Percentiles rank a stretch among this genome's conserved stretches.
These are phyloP conservation scores for Pyrochroa serraticornis DNA, from an alignment of 2,888 invertebrate genomes.

Conservation along the genomic window DNA sequence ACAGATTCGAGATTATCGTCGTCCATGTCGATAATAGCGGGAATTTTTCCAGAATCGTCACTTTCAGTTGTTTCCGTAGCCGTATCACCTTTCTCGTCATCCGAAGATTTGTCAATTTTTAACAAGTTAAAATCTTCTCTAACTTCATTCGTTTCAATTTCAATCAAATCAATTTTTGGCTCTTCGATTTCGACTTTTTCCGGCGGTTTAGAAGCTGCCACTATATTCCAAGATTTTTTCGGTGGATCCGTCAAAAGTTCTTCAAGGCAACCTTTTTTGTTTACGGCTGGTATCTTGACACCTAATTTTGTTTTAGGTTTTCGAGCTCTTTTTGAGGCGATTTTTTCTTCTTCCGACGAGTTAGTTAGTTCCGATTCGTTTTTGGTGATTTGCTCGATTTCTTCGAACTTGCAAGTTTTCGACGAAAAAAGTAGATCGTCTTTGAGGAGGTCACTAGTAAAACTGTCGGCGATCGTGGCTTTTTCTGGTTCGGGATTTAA, in stretches of 20 bases:
- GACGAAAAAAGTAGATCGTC: too few species aligned
- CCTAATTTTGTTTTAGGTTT: constrained; percentile 57
- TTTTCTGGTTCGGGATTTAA: too few species aligned
- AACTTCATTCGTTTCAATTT: constrained; percentile 36
- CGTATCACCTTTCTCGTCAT: constrained; percentile 62
- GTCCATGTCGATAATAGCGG: constrained; percentile 52
- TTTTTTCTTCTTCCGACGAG: constrained; percentile 39
- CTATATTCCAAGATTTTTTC: constrained; percentile 63
- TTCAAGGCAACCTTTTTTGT: constrained; percentile 21
- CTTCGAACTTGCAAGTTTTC: constrained; percentile 4
- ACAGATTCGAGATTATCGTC: constrained; percentile 52
- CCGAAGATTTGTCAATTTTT: constrained; percentile 61
- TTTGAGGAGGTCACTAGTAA: too few species aligned
- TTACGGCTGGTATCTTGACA: constrained; percentile 49
- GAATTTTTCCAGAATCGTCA: constrained; percentile 57
- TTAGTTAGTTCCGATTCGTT: constrained; percentile 27
- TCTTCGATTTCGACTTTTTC: constrained; percentile 29
- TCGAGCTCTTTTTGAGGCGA: constrained; percentile 45
- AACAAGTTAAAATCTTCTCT: constrained; percentile 46
- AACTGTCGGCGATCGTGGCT: too few species aligned
- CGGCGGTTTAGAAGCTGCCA: constrained; percentile 55
- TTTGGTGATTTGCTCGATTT: constrained; percentile 18
- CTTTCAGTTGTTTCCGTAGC: constrained; percentile 65
- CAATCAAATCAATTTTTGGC: constrained; percentile 39
- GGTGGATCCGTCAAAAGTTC: constrained; percentile 38